Evolutionary conservation across 1,140 invertebrate genomes (phyloP).

Genomic region (Dendrolimus punctatus): DNA sequence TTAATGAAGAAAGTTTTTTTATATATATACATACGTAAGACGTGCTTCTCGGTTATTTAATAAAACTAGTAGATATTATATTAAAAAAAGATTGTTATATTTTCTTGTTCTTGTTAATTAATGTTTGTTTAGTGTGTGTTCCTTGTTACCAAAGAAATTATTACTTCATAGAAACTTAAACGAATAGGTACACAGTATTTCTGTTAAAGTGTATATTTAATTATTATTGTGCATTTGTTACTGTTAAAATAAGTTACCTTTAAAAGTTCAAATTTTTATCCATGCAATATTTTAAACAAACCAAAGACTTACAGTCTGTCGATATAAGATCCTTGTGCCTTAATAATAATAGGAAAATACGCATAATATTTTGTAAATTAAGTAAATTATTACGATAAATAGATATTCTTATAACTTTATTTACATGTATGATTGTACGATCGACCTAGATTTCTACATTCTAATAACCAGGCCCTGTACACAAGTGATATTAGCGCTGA

Average conservation of each 20-base stretch:
- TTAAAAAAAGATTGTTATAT: constrained; percentile 55
- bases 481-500: too few species aligned
- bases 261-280: constrained; percentile 56
- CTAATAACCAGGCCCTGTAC: too few species aligned
- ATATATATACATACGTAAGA: constrained; percentile 35
- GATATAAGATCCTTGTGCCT: constrained; percentile 40
- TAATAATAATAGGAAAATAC: constrained; percentile 19
- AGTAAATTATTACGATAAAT: constrained; percentile 43
- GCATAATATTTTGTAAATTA: constrained; percentile 12
- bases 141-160: constrained; percentile 69
- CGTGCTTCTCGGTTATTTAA: constrained; percentile 44
- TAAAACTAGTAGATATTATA: constrained; percentile 20
- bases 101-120: constrained; percentile 67
- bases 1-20: too few species aligned
- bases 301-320: constrained; percentile 56
- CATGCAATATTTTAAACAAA: constrained; percentile 46
- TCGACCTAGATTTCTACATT: too few species aligned
- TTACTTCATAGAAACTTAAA: constrained; percentile 28
- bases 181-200: constrained; percentile 41
- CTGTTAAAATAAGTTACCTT: constrained; percentile 63
- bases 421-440: too few species aligned
- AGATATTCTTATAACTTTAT: constrained; percentile 10
- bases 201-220: constrained; percentile 49
- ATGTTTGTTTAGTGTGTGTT: constrained; percentile 63
- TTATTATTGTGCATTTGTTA: constrained; percentile 64